These are phyloP conservation scores for Polyodon spathula DNA, from an alignment of 2,113 vertebrate species.

Conservation along the genomic window DNA sequence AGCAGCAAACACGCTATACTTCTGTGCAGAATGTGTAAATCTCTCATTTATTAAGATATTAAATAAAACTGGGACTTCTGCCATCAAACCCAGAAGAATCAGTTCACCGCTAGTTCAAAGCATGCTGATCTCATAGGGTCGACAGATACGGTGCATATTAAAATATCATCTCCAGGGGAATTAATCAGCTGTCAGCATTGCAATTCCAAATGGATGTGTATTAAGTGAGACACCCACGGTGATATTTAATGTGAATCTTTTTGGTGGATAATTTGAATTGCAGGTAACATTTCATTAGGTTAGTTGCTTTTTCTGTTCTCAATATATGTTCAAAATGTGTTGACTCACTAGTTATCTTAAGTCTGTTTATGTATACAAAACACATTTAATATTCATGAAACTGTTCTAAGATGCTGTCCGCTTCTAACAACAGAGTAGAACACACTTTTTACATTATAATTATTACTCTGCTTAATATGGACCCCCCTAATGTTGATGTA, in stretches of 20 bases:
- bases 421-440: too few species aligned
- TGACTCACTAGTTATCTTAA: too few species aligned
- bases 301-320: too few species aligned
- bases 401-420: too few species aligned
- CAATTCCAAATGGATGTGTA: background rate
- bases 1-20: constrained; percentile 26
- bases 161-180: background rate
- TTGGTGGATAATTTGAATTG: too few species aligned
- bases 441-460: too few species aligned
- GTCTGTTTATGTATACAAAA: too few species aligned
- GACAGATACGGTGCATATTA: background rate
- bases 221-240: background rate
- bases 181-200: background rate
- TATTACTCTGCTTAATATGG: too few species aligned
- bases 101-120: background rate
- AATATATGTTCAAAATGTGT: too few species aligned
- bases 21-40: constrained; percentile 3
- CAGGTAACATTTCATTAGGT: background rate
- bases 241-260: background rate
- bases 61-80: constrained; percentile 23
- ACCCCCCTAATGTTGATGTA: too few species aligned
- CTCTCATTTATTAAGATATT: constrained; percentile 12
- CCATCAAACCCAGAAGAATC: constrained; percentile 6
- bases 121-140: background rate
- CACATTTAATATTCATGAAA: too few species aligned